Percentiles rank a stretch among this genome's conserved stretches.
Evolutionary conservation across 2,113 vertebrate species (phyloP).

Genomic region (Nettapus auritus): DNA sequence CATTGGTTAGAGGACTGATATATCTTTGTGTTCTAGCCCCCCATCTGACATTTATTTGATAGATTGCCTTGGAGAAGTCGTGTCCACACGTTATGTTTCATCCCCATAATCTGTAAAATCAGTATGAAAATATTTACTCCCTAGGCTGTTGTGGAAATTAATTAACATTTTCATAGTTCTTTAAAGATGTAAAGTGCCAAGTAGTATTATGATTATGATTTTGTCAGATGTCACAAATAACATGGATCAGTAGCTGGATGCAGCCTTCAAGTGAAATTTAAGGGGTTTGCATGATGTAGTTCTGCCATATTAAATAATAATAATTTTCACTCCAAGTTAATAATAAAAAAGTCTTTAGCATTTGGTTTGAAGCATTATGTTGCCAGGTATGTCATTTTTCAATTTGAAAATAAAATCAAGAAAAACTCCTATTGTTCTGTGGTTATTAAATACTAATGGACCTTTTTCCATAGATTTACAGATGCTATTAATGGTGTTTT

Average conservation of each 20-base stretch:
- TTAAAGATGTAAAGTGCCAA: slow-evolving; percentile 56
- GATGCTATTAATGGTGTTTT: not conserved
- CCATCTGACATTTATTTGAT: not conserved
- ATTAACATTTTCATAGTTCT: slow-evolving; percentile 49
- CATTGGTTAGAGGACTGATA: not conserved
- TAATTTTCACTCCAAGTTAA: not conserved
- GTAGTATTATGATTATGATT: not conserved
- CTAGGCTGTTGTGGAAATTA: slow-evolving; percentile 52
- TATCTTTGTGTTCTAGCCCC: not conserved
- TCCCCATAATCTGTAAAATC: slow-evolving; percentile 42
- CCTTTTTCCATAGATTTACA: not conserved
- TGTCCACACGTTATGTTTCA: slow-evolving; percentile 6
- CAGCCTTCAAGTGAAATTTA: not conserved
- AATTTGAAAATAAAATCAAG: not conserved
- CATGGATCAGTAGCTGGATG: not conserved
- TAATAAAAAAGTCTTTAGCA: not conserved
- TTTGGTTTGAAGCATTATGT: not conserved
- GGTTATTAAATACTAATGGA: not conserved
- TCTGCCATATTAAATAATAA: not conserved
- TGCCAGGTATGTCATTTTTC: not conserved
- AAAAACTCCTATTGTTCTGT: not conserved
- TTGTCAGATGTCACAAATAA: not conserved
- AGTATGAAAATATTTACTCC: slow-evolving; percentile 58
- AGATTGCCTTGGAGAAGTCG: slow-evolving; percentile 5
- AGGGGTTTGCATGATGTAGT: not conserved